phyloP scores from a whole-genome alignment of 2,797 vertebrate species.

The Scarus forsteni region DNA sequence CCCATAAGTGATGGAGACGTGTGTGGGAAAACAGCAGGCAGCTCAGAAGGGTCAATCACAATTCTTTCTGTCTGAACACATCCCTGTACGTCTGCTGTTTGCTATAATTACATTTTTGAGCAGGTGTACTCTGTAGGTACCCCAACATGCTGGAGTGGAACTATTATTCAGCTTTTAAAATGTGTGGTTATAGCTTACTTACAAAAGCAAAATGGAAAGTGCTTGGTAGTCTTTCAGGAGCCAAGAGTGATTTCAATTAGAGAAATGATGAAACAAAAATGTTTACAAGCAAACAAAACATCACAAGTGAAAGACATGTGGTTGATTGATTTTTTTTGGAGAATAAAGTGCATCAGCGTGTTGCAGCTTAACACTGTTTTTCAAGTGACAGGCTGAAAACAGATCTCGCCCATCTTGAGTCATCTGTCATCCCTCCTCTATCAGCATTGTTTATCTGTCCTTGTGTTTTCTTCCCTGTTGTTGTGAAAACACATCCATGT shows the following conservation, averaged over 20 bases:
- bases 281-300: conserved; percentile 27
- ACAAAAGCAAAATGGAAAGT: conserved; percentile 29
- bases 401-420: conserved; percentile 16
- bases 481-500: conserved; percentile 53
- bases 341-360: conserved; percentile 23
- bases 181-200: conserved; percentile 43
- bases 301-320: not conserved
- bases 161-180: conserved; percentile 47
- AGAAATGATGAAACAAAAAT: conserved; percentile 26
- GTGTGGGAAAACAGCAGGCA: conserved; percentile 31
- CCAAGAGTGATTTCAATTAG: conserved; percentile 32
- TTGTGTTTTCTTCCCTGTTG: conserved; percentile 20
- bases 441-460: conserved; percentile 46
- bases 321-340: conserved; percentile 35
- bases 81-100: conserved; percentile 42
- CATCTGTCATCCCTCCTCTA: conserved; percentile 41
- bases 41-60: conserved; percentile 54
- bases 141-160: conserved; percentile 31
- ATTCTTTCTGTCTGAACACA: conserved; percentile 36
- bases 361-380: conserved; percentile 25
- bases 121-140: conserved; percentile 38
- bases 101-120: conserved; percentile 64
- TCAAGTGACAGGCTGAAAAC: conserved; percentile 32
- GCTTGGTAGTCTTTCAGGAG: conserved; percentile 33
- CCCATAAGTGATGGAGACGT: conserved; percentile 11